A percentile compares a stretch with the other conserved stretches of the same genome.
These are phyloP conservation scores for Endotricha flammealis DNA, from an alignment of 2,888 invertebrate genomes.

Conservation along the genomic window DNA sequence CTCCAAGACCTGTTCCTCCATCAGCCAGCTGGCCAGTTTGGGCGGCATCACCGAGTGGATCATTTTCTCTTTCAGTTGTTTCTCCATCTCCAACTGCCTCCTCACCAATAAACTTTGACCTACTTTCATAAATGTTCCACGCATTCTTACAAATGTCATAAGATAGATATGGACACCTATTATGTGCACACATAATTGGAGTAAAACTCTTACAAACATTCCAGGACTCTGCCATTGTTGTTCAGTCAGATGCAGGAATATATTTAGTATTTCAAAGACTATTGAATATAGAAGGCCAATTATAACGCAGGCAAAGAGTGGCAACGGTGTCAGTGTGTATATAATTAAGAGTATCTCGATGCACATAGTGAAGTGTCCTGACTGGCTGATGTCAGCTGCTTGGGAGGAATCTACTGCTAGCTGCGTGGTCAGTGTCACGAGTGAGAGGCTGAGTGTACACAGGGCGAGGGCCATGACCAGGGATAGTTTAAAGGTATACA, in stretches of 20 bases:
- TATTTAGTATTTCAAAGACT: slow-evolving; percentile 87
- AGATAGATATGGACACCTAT: slow-evolving; percentile 95
- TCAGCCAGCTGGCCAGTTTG: slow-evolving; percentile 90
- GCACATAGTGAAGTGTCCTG: slow-evolving; percentile 90
- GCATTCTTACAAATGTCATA: slow-evolving; percentile 94
- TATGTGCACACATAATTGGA: slow-evolving; percentile 93
- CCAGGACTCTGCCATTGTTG: slow-evolving; percentile 77
- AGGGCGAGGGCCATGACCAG: slow-evolving; percentile 83
- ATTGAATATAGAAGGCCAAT: slow-evolving; percentile 91
- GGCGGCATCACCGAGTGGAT: slow-evolving; percentile 98
- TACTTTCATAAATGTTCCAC: slow-evolving; percentile 97
- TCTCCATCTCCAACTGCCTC: slow-evolving; percentile 94
- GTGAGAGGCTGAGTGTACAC: slow-evolving; percentile 83
- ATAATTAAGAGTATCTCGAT: slow-evolving; percentile 93
- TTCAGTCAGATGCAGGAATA: slow-evolving; percentile 65
- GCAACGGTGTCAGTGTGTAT: slow-evolving; percentile 95
- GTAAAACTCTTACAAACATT: slow-evolving; percentile 83
- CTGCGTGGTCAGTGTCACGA: slow-evolving; percentile 78
- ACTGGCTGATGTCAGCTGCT: slow-evolving; percentile 82
- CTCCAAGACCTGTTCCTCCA: slow-evolving; percentile 85
- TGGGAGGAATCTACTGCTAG: slow-evolving; percentile 67
- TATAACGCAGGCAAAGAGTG: slow-evolving; percentile 89
- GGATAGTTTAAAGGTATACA: slow-evolving; percentile 84
- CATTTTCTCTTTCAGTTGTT: slow-evolving; percentile 97
- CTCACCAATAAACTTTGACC: slow-evolving; percentile 95